Evolutionary conservation across 2,797 vertebrate genomes (phyloP), one percentile per base, ranked within the genome.

Genomic region (Euthynnus affinis): DNA sequence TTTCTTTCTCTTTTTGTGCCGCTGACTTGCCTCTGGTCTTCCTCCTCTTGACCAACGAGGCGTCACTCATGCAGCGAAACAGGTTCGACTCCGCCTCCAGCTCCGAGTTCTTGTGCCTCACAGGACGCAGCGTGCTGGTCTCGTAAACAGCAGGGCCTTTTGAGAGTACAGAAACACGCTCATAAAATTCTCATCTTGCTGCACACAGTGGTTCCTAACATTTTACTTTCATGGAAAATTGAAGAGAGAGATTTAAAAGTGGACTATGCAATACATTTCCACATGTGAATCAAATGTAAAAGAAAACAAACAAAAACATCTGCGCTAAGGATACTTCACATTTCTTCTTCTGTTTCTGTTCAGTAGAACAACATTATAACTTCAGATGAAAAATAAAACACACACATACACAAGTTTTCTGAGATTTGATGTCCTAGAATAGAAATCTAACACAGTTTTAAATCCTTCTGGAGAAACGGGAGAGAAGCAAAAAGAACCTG

Each of bases 21-120:
- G 78, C 84, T 0, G 87, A 87, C 86, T 94, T 95, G 9, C 82
- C 76, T 63, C 84, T 86, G 3, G 77, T 87, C 82, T 71, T 86
- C 78, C 96, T 96, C 91, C 91, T 97, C 65, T 95, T 95, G 49
- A 96, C 95, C 44, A 96, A 76, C 0, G 94, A 86, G 0, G 95
- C 95, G 0, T 95, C 94, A 1, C 97, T 96, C 95, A 94, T 92
- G 0, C 95, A 96, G 62, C 97, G 93, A 25, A 96, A 96, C 81
- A 98, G 93, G 76, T 95, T 90, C 1, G 96, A 95, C 46, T 95
- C 95, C 1, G 92, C 91, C 63, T 95, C 94, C 75, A 86, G 56
- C 56, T 93, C 90, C 0, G 73, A 72, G 9, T 91, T 88, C 78
- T 93, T 94, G 2, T 84, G 71, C 22, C 91, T 88, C 7, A 46